phyloP scores from a whole-genome alignment of 2,888 invertebrate species.

The Spodoptera exigua region DNA sequence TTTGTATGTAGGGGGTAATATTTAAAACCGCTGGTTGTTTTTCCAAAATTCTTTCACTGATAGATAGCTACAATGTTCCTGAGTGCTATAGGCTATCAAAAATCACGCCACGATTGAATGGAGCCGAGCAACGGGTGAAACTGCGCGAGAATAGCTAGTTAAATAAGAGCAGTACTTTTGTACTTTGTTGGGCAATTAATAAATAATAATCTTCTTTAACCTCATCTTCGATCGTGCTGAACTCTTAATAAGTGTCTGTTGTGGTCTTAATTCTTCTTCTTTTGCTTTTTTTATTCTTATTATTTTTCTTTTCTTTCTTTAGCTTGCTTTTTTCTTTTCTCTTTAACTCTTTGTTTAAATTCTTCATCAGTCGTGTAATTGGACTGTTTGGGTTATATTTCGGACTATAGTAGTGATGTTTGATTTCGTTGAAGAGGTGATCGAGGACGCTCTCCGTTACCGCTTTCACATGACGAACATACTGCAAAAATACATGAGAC shows the following conservation, averaged over 20 bases:
- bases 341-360: constrained; percentile 47
- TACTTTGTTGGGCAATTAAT: constrained; percentile 6
- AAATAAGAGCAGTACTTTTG: not conserved
- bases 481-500: constrained; percentile 57
- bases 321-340: constrained; percentile 38
- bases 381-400: constrained; percentile 39
- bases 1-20: too few relatives aligned
- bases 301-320: constrained; percentile 32
- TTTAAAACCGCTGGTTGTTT: too few relatives aligned
- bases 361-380: constrained; percentile 28
- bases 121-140: too few relatives aligned
- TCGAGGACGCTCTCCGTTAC: constrained; percentile 66
- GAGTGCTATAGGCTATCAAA: too few relatives aligned
- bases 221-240: not conserved
- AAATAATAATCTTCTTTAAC: constrained; percentile 4
- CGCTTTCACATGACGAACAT: constrained; percentile 63
- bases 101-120: not conserved
- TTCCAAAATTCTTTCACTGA: too few relatives aligned
- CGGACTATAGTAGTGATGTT: constrained; percentile 45
- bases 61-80: too few relatives aligned
- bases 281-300: constrained; percentile 35
- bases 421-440: constrained; percentile 64
- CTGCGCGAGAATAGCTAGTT: not conserved
- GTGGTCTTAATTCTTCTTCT: constrained; percentile 28
- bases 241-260: not conserved